Percentiles rank a stretch among this genome's conserved stretches.
Conservation (phyloP, 35 echinoderm and acorn worm species). For the Heliocidaris tuberculata region DNA sequence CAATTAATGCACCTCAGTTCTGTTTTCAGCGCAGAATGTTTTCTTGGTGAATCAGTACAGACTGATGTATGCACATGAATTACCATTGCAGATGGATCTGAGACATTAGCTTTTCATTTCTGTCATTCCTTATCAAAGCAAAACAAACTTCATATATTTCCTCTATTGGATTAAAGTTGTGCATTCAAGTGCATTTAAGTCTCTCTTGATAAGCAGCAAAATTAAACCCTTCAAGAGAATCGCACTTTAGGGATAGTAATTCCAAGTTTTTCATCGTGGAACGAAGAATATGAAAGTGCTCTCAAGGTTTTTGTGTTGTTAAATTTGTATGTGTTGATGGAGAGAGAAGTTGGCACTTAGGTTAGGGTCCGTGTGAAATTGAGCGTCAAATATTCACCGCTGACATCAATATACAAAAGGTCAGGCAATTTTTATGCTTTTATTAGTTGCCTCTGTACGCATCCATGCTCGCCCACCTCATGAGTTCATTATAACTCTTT, state of each 20-base stretch:
- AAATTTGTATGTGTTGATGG: background rate
- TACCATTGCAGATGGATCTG: background rate
- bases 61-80: background rate
- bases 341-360: background rate
- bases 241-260: background rate
- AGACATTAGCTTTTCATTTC: background rate
- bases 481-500: background rate
- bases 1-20: background rate
- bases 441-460: background rate
- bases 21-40: background rate
- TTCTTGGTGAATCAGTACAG: background rate
- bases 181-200: background rate
- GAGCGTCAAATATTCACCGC: background rate
- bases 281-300: background rate
- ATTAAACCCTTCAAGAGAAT: background rate
- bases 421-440: background rate
- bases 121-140: background rate
- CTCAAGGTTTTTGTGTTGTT: background rate
- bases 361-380: constrained; percentile 2
- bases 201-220: background rate
- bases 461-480: background rate
- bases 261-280: background rate
- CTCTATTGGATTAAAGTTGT: background rate
- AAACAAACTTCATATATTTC: background rate
- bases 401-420: constrained; percentile 6